phyloP scores from a whole-genome alignment of 2,888 invertebrate species.

The Synanthedon andrenaeformis region DNA sequence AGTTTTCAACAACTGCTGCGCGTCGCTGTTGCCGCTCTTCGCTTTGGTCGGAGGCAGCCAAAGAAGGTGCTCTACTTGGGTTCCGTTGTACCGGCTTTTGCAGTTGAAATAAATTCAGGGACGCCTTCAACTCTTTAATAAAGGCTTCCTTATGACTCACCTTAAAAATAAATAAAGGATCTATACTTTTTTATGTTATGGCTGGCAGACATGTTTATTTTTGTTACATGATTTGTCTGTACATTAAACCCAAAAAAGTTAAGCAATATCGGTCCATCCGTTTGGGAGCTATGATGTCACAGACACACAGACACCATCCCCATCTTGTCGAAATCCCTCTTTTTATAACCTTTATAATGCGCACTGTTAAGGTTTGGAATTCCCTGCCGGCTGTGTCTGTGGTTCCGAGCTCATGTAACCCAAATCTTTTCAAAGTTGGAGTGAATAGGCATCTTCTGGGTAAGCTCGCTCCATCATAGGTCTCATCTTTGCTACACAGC shows the following conservation, averaged over 20 bases:
- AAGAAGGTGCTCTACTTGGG: conserved; percentile 49
- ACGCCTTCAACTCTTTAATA: conserved; percentile 59
- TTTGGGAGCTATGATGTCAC: no score
- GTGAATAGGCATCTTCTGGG: no score
- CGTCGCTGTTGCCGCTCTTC: conserved; percentile 19
- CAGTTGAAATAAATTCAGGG: conserved; percentile 51
- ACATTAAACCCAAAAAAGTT: conserved; percentile 4
- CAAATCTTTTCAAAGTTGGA: no score
- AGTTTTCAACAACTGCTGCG: conserved; percentile 30
- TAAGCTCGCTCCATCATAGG: no score
- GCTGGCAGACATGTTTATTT: background rate
- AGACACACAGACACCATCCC: no score
- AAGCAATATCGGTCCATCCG: background rate
- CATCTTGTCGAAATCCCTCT: no score
- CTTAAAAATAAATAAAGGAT: conserved; percentile 31
- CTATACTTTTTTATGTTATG: background rate
- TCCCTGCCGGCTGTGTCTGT: no score
- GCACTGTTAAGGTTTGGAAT: no score
- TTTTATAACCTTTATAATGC: no score
- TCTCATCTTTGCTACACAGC: no score
- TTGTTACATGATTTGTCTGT: background rate
- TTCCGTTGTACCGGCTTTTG: conserved; percentile 56
- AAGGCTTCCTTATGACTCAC: conserved; percentile 67
- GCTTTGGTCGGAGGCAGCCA: conserved; percentile 22
- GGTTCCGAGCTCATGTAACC: no score